Evolutionary conservation across 2,888 invertebrate species (phyloP).

Genomic region (Meteorus cinctellus): DNA sequence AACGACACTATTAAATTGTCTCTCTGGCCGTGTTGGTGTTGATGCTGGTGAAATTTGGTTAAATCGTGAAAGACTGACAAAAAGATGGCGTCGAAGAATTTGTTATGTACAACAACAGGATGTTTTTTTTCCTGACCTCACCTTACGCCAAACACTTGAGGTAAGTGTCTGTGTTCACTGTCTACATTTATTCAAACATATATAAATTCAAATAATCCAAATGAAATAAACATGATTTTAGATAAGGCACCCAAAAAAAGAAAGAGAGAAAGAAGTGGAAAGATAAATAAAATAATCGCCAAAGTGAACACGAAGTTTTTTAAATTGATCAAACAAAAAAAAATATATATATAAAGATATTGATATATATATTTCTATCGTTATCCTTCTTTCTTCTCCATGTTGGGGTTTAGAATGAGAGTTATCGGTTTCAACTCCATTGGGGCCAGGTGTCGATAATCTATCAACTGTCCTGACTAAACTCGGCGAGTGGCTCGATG

Average conservation of each 20-base stretch:
- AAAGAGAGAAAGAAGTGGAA: not conserved
- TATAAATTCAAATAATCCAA: not conserved
- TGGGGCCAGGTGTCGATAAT: conserved; percentile 21
- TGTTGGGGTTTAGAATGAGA: conserved; percentile 8
- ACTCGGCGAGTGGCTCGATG: conserved; percentile 36
- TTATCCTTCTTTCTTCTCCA: conserved; percentile 11
- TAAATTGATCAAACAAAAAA: conserved; percentile 12
- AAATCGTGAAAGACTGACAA: conserved; percentile 79
- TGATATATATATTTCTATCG: not conserved
- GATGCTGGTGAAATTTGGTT: conserved; percentile 81
- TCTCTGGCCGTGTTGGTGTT: conserved; percentile 82
- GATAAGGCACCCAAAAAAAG: not conserved
- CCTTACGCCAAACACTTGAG: conserved; percentile 84
- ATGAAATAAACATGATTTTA: not conserved
- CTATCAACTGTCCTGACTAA: conserved; percentile 26
- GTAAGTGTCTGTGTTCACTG: conserved; percentile 67
- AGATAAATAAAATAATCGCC: not conserved
- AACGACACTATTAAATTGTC: conserved; percentile 84
- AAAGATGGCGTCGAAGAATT: conserved; percentile 83
- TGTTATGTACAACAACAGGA: conserved; percentile 89
- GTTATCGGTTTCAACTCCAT: conserved; percentile 17
- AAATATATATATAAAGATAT: conserved; percentile 4
- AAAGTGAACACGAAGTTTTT: not conserved
- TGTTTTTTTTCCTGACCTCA: conserved; percentile 86
- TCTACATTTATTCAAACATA: not conserved